These are phyloP conservation scores for Campoplex nolae DNA, from an alignment of 2,888 invertebrate species.

Conservation along the genomic window DNA sequence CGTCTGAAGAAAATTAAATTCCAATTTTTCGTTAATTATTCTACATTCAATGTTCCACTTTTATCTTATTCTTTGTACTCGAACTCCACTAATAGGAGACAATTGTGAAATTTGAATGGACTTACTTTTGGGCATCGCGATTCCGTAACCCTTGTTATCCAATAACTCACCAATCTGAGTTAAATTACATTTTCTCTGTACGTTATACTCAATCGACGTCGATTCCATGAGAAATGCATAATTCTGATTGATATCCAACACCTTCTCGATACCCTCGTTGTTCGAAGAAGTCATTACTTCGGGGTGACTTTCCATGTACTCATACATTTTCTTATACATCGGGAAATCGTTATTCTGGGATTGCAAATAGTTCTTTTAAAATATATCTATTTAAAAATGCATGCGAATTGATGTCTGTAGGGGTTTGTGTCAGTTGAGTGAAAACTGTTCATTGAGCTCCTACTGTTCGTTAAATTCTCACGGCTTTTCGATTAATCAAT, in stretches of 20 bases:
- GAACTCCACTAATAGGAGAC: too few species aligned
- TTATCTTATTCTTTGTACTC: too few species aligned
- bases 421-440: neutral
- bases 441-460: neutral
- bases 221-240: slow-evolving; percentile 97
- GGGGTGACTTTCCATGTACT: slow-evolving; percentile 90
- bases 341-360: slow-evolving; percentile 91
- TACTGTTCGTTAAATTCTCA: neutral
- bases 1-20: slow-evolving; percentile 77
- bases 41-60: too few species aligned
- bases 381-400: neutral
- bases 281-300: slow-evolving; percentile 87
- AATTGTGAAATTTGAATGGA: neutral
- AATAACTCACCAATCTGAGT: slow-evolving; percentile 90
- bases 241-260: slow-evolving; percentile 84
- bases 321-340: slow-evolving; percentile 93
- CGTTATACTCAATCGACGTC: slow-evolving; percentile 93
- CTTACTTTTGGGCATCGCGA: slow-evolving; percentile 93
- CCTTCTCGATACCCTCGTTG: slow-evolving; percentile 88
- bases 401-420: neutral
- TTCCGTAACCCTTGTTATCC: slow-evolving; percentile 94
- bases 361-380: slow-evolving; percentile 59
- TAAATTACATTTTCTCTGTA: slow-evolving; percentile 91
- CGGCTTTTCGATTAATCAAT: neutral
- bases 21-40: neutral